These are phyloP conservation scores for Kobus ellipsiprymnus DNA, from an alignment of 2,113 vertebrate species.

Conservation along the genomic window DNA sequence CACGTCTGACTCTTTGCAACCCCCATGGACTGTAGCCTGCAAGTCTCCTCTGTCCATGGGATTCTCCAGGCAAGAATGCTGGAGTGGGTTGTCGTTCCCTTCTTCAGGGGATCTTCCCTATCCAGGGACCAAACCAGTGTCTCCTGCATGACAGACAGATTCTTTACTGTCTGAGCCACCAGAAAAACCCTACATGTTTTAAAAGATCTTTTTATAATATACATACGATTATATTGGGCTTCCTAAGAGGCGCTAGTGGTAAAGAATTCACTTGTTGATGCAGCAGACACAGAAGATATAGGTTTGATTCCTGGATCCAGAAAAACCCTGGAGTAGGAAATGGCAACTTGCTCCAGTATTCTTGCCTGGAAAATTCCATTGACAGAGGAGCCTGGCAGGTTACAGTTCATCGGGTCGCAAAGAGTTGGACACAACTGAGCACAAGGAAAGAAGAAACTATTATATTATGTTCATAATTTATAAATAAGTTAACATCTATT, in stretches of 20 bases:
- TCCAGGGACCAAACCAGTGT: background rate
- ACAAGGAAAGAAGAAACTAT: background rate
- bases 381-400: background rate
- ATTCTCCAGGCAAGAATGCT: background rate
- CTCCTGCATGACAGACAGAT: background rate
- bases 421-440: background rate
- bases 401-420: fast-evolving
- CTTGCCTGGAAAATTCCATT: background rate
- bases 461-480: background rate
- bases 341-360: background rate
- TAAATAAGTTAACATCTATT: background rate
- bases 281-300: background rate
- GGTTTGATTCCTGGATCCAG: background rate
- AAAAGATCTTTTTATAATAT: background rate
- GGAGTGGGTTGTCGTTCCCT: background rate
- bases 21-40: background rate
- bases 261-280: background rate
- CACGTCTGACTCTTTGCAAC: background rate
- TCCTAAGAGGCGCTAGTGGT: fast-evolving
- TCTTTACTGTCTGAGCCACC: background rate
- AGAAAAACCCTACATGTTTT: background rate
- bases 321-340: background rate
- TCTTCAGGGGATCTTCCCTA: background rate
- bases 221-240: background rate
- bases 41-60: background rate